Conservation (phyloP, 2,113 vertebrate species). For the Clarias gariepinus region DNA sequence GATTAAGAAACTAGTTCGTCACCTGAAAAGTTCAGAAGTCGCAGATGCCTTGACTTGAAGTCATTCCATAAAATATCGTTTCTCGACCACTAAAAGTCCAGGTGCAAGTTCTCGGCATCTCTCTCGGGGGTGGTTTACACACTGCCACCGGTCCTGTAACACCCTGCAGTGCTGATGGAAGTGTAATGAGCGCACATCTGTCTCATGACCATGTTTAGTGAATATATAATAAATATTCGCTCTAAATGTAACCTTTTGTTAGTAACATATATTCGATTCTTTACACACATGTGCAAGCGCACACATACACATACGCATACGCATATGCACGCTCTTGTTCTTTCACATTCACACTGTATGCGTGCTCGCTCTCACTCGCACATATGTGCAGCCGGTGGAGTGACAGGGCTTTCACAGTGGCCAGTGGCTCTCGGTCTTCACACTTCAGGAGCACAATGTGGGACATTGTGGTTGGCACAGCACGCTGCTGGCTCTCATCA, state of each 20-base stretch:
- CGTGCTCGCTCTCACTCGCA: background rate
- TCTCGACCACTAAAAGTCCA: constrained; percentile 33
- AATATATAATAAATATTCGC: constrained; percentile 35
- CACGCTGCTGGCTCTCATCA: constrained; percentile 64
- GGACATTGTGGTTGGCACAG: constrained; percentile 54
- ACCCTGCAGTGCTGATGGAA: constrained; percentile 50
- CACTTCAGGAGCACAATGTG: constrained; percentile 59
- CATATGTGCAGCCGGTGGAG: constrained; percentile 28
- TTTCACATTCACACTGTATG: background rate
- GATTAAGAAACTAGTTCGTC: constrained; percentile 18
- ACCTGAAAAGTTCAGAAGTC: background rate
- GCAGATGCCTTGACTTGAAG: background rate
- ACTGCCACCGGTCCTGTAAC: constrained; percentile 46
- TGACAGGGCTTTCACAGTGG: constrained; percentile 64
- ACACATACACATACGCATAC: background rate
- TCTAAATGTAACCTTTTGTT: constrained; percentile 21
- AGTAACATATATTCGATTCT: constrained; percentile 34
- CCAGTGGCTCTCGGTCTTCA: constrained; percentile 55
- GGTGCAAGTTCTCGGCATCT: constrained; percentile 56
- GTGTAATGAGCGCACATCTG: constrained; percentile 44
- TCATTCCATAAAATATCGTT: constrained; percentile 47
- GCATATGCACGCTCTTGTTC: background rate
- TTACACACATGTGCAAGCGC: background rate
- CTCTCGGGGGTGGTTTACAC: constrained; percentile 68
- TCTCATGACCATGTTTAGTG: constrained; percentile 19